Evolutionary conservation across 2,888 invertebrate species (phyloP), one percentile per base, ranked within the genome.

Genomic region (Plagodis pulveraria): DNA sequence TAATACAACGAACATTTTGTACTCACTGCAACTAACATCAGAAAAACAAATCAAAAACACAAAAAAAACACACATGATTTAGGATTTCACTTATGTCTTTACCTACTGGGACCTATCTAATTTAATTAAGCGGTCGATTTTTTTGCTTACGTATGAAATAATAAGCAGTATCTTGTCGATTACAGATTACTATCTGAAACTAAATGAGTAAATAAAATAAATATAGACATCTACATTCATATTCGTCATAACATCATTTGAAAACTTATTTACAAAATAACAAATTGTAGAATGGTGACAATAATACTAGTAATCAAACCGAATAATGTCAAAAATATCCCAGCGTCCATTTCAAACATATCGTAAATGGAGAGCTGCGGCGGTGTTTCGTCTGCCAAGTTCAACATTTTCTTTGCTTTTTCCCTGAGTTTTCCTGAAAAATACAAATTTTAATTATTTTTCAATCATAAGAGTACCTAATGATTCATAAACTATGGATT

Each of bases 351-450:
- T 7, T 75, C 68, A 75, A 76, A 80, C 80, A 80, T 80, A 49
- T 76, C 78, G 62, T 80, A 80, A 0, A 80, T 73, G 5, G 78
- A 75, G 55, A 80, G 73, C 7, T 68, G 63, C 0, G 84, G 84
- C 2, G 88, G 83, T 1, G 71, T 76, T 36, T 84, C 80, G 47
- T 87, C 82, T 47, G 88, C 78, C 45, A 83, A 65, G 51, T 80
- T 82, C 53, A 84, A 71, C 80, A 89, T 87, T 50, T 69, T 79
- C 35, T 79, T 81, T 0, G 87, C 85, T 66, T 86, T 89, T 41
- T 77, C 76, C 54, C 89, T 67, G 12, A 86, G 53, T 2, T 77
- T 77, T 0, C 90, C 90, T 91, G 71, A 56, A 80, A 80, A n/a
- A 9, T 8, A 6, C 5, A 5, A 9, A 1, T 7, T 36, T 4